Percentiles rank a stretch among this genome's conserved stretches.
These are phyloP conservation scores for Struthio camelus DNA, from an alignment of 2,113 vertebrate species.

Conservation along the genomic window DNA sequence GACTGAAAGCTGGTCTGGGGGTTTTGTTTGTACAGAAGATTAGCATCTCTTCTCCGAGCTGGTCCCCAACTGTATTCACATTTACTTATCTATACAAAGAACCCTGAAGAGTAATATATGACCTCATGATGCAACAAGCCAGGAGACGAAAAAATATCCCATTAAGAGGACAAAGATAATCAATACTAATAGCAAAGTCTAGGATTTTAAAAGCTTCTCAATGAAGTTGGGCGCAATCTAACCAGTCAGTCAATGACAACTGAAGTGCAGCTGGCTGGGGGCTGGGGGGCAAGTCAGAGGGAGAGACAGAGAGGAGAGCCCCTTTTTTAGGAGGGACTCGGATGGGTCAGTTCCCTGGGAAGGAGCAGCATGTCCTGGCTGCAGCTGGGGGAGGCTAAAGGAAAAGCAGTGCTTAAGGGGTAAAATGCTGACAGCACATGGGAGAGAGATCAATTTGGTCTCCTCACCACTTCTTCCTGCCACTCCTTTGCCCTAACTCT, in stretches of 20 bases:
- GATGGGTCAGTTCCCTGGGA: background rate
- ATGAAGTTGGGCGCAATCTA: slow-evolving; percentile 48
- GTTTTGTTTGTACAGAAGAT: background rate
- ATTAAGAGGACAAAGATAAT: slow-evolving; percentile 74
- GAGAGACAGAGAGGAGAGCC: background rate
- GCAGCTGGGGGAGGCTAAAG: background rate
- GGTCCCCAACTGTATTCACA: background rate
- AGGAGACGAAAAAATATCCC: slow-evolving; percentile 47
- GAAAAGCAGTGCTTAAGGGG: background rate
- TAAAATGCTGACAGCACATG: slow-evolving; percentile 1
- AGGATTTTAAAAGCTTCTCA: slow-evolving; percentile 77
- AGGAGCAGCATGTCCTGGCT: background rate
- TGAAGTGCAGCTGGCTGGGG: background rate
- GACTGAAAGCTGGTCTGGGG: background rate
- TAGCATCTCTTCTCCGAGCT: background rate
- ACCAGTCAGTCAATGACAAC: slow-evolving; percentile 15
- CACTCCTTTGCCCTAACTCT: background rate
- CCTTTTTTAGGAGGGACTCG: background rate
- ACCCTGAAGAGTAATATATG: slow-evolving; percentile 17
- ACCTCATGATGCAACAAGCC: background rate
- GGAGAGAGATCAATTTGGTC: slow-evolving; percentile 48
- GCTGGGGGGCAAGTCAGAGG: background rate
- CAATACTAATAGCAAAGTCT: slow-evolving; percentile 66
- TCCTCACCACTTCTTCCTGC: slow-evolving; percentile 58
- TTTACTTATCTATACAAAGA: slow-evolving; percentile 18